phyloP scores from a whole-genome alignment of 2,888 invertebrate species.

The Electrophaes corylata region DNA sequence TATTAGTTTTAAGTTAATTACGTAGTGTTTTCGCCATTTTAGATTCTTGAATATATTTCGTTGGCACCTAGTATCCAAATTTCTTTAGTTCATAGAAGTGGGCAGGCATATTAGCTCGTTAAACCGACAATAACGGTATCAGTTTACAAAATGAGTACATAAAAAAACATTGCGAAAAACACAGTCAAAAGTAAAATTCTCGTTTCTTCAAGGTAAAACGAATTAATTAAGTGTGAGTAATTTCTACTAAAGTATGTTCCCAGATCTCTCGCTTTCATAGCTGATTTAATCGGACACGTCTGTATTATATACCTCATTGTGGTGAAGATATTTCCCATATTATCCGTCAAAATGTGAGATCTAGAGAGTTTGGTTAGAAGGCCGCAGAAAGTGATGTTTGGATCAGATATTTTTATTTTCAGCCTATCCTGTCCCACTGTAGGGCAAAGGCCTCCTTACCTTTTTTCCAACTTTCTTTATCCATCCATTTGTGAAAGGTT shows the following conservation, averaged over 20 bases:
- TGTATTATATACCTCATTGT: slow-evolving; percentile 43
- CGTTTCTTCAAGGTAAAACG: slow-evolving; percentile 7
- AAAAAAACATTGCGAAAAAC: not conserved
- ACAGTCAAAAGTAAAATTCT: not conserved
- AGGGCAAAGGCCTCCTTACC: too few species aligned
- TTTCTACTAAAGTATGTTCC: slow-evolving; percentile 26
- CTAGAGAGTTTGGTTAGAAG: slow-evolving; percentile 14
- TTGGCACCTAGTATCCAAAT: too few species aligned
- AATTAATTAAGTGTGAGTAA: slow-evolving; percentile 20
- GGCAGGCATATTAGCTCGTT: too few species aligned
- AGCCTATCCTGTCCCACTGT: too few species aligned
- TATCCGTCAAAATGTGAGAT: slow-evolving; percentile 41
- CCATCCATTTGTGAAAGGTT: too few species aligned
- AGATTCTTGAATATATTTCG: too few species aligned
- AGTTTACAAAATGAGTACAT: too few species aligned
- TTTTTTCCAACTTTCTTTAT: too few species aligned
- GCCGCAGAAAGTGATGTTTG: slow-evolving; percentile 12
- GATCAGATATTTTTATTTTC: not conserved
- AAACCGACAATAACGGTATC: too few species aligned
- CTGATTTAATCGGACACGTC: slow-evolving; percentile 34
- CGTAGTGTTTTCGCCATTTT: too few species aligned
- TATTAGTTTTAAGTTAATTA: too few species aligned
- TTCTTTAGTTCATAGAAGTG: too few species aligned
- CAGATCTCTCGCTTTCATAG: slow-evolving; percentile 25
- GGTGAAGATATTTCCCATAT: slow-evolving; percentile 50